Evolutionary conservation across 2,797 vertebrate genomes (phyloP).

Genomic region (Muraenolepis orangiensis): DNA sequence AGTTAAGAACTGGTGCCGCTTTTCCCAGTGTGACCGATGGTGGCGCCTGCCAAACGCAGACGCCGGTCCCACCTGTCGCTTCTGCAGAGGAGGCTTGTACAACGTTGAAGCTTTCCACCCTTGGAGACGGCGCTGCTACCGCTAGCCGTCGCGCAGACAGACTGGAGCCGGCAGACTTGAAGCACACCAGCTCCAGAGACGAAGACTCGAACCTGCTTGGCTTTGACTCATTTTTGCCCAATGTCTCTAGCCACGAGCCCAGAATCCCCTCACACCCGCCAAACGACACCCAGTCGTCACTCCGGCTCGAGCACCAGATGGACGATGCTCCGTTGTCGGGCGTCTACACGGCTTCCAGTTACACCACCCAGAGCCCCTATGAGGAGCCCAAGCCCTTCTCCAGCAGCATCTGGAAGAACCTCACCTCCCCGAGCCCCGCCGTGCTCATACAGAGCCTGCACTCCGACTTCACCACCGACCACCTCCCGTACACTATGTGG

Average conservation of each 20-base stretch:
- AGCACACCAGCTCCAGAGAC: slow-evolving; percentile 26
- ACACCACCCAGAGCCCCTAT: slow-evolving; percentile 42
- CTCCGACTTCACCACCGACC: slow-evolving; percentile 66
- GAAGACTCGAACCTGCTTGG: background rate
- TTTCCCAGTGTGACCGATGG: background rate
- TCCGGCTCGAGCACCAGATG: slow-evolving; percentile 25
- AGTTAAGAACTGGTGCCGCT: slow-evolving; percentile 18
- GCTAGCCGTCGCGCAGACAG: slow-evolving; percentile 28
- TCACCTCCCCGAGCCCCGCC: slow-evolving; percentile 68
- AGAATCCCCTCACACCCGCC: slow-evolving; percentile 26
- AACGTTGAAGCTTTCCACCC: slow-evolving; percentile 30
- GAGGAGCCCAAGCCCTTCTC: slow-evolving; percentile 61
- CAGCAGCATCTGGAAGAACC: slow-evolving; percentile 72
- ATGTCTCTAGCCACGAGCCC: slow-evolving; percentile 22
- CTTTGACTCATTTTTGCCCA: slow-evolving; percentile 15
- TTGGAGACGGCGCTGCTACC: slow-evolving; percentile 14
- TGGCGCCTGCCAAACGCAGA: slow-evolving; percentile 36
- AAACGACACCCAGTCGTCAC: slow-evolving; percentile 41
- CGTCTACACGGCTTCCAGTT: slow-evolving; percentile 35
- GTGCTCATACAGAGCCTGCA: slow-evolving; percentile 73
- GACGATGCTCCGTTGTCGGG: background rate
- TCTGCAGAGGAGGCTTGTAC: slow-evolving; percentile 32
- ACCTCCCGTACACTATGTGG: slow-evolving; percentile 74
- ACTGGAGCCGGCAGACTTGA: slow-evolving; percentile 31
- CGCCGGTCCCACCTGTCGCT: slow-evolving; percentile 27